Evolutionary conservation across 2,113 vertebrate species (phyloP).

Genomic region (Riparia riparia): DNA sequence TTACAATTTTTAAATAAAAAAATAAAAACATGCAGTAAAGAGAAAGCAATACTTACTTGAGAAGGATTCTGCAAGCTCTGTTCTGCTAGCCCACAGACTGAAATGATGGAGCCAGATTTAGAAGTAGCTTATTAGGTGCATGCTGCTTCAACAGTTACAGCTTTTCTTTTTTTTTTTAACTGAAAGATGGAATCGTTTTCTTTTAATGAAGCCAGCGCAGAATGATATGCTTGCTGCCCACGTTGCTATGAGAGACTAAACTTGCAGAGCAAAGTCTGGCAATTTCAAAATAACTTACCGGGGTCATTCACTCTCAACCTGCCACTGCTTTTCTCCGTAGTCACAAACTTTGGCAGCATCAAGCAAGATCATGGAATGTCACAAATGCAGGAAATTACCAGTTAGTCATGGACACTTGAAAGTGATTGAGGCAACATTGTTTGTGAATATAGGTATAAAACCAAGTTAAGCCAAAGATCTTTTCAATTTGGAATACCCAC

Average conservation of each 20-base stretch:
- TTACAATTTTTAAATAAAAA: slow-evolving; percentile 30
- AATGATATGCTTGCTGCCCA: slow-evolving; percentile 42
- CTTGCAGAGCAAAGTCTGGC: slow-evolving; percentile 35
- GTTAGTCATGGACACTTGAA: not conserved
- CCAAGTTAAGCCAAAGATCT: not conserved
- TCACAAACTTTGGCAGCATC: not conserved
- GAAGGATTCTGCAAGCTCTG: slow-evolving; percentile 37
- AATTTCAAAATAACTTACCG: not conserved
- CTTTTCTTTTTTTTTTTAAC: slow-evolving; percentile 39
- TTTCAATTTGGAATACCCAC: not conserved
- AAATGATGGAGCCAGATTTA: slow-evolving; percentile 60
- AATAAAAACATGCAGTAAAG: not conserved
- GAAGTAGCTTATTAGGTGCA: slow-evolving; percentile 66
- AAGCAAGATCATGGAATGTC: not conserved
- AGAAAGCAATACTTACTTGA: slow-evolving; percentile 60
- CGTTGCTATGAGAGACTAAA: slow-evolving; percentile 49
- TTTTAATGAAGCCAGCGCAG: slow-evolving; percentile 54
- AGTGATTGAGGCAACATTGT: not conserved
- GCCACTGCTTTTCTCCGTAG: not conserved
- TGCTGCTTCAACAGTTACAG: slow-evolving; percentile 60
- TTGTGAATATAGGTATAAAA: not conserved
- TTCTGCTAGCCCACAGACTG: slow-evolving; percentile 52
- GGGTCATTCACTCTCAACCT: not conserved
- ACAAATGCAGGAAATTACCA: slow-evolving; percentile 17
- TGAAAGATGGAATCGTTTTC: slow-evolving; percentile 38